Base-by-base conservation (phyloP, 2,888 invertebrate genomes). In the Mesochorus sp. region DNA sequence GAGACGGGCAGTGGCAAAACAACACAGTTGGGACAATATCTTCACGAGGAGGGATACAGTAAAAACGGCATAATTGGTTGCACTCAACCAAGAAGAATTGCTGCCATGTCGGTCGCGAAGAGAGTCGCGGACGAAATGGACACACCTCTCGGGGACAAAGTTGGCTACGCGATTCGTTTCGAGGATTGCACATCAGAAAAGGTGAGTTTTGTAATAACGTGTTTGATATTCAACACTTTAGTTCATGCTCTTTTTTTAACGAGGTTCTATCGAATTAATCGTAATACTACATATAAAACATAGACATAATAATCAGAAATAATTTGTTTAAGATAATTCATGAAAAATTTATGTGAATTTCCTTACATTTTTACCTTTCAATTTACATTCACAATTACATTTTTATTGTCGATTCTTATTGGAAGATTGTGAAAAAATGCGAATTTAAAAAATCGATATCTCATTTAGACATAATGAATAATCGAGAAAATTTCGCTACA, bases 21-120 rank as follows among this genome's bases (percentile, higher is more conserved):
- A 0, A 99, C 99, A 0, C 99, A 99, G 88, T 92, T 99, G 39
- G 98, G 99, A 0, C 99, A 99, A 91, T 99, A 99, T 90, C 92
- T 99, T 0, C 97, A 98, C 90, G 99, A 99, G 91, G 99, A 99
- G 85, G 99, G 99, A 0, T 97, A 97, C 92, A 98, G 97, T 85
- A 94, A 94, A 81, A 94, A 95, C 85, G 99, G 99, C 24, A 96
- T 97, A 94, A 97, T 99, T 83, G 99, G 99, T 0, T 99, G 99
- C 91, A 99, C 99, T 0, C 99, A 83, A 91, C 99, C 99, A 0
- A 92, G 99, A 79, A 93, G 98, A 93, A 98, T 99, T 0, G 99
- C 99, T 49, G 99, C 99, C 80, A 99, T 99, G 99, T 98, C 98
- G 0, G 99, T 99, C 0, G 99, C 99, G 0, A 99, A 99, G 91